Evolutionary conservation across 2,888 invertebrate species (phyloP).

Genomic region (Camptogramma bilineatum): DNA sequence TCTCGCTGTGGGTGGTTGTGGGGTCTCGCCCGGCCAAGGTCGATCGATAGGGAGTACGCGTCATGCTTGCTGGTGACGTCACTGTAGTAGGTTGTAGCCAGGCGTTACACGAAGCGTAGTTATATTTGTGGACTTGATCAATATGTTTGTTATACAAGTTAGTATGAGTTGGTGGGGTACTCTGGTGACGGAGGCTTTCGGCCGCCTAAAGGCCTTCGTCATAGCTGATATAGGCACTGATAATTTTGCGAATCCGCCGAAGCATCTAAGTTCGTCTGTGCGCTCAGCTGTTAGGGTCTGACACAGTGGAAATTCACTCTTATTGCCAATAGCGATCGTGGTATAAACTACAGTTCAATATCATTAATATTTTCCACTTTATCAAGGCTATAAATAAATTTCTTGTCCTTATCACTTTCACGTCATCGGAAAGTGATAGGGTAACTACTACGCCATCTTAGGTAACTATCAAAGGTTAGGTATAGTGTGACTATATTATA

Average conservation of each 20-base stretch:
- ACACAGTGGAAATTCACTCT: not conserved
- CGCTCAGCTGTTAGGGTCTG: too few species aligned
- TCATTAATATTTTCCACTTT: not conserved
- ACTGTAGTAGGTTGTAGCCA: conserved; percentile 10
- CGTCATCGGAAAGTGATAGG: not conserved
- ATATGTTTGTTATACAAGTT: not conserved
- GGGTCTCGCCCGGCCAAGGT: conserved; percentile 53
- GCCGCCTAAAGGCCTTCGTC: not conserved
- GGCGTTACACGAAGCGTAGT: conserved; percentile 2
- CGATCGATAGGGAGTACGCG: conserved; percentile 46
- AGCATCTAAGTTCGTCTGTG: too few species aligned
- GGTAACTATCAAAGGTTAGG: not conserved
- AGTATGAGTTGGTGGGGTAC: too few species aligned
- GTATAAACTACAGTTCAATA: not conserved
- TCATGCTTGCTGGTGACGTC: conserved; percentile 32
- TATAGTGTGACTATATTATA: too few species aligned
- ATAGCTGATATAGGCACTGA: not conserved
- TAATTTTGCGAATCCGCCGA: too few species aligned
- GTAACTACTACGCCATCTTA: not conserved
- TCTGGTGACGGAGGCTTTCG: too few species aligned
- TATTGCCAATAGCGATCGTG: not conserved
- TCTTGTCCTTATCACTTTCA: not conserved
- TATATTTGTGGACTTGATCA: not conserved
- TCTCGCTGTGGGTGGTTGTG: conserved; percentile 30
- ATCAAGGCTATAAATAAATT: not conserved